Percentiles rank a stretch among this genome's conserved stretches.
These are phyloP conservation scores for Zophobas morio DNA, from an alignment of 1,140 invertebrate genomes.

Conservation along the genomic window DNA sequence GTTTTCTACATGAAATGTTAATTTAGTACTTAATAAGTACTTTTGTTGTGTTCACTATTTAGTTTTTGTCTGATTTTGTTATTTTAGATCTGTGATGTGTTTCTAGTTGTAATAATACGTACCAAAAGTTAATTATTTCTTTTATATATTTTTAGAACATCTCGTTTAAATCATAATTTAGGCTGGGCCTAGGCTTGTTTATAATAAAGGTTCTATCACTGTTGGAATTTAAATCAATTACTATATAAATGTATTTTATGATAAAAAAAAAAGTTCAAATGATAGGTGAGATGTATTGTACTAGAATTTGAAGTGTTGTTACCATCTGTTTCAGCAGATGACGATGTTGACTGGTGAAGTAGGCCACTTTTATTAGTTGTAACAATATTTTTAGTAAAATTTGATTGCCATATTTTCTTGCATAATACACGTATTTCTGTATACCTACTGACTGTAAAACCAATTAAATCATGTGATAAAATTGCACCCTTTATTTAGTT, in stretches of 20 bases:
- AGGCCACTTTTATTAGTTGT: conserved; percentile 50
- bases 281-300: conserved; percentile 31
- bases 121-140: conserved; percentile 6
- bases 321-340: conserved; percentile 31
- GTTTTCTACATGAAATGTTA: neutral
- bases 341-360: conserved; percentile 28
- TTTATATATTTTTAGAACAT: conserved; percentile 13
- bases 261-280: conserved; percentile 8
- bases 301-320: conserved; percentile 26
- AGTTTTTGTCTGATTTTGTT: conserved; percentile 28
- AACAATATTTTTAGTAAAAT: conserved; percentile 44
- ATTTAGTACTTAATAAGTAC: conserved; percentile 11
- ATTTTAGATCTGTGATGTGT: conserved; percentile 35
- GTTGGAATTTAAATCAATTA: conserved; percentile 51
- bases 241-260: conserved; percentile 43
- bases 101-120: conserved; percentile 14
- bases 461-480: conserved; percentile 44
- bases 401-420: conserved; percentile 42
- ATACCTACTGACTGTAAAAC: conserved; percentile 45
- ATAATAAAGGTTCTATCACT: conserved; percentile 49
- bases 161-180: conserved; percentile 33
- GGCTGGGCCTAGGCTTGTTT: conserved; percentile 48
- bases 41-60: conserved; percentile 15
- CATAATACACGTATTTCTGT: conserved; percentile 50
- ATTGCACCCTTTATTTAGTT: neutral